phyloP scores from a whole-genome alignment of 2,797 vertebrate species.

The Carapus acus region DNA sequence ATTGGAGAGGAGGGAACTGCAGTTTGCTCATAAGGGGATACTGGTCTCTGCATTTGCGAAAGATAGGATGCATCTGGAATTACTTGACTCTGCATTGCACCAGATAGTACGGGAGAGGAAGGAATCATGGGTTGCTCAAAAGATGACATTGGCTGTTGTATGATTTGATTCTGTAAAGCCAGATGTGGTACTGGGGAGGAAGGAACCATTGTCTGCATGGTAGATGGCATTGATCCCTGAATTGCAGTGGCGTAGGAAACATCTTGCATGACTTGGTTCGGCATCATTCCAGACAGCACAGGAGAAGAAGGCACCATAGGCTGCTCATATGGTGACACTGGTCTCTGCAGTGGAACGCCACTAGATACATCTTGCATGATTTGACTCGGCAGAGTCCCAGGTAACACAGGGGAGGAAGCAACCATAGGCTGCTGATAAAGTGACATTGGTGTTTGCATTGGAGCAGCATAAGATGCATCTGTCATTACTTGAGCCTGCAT shows the following conservation, averaged over 20 bases:
- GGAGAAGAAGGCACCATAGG: slow-evolving; percentile 22
- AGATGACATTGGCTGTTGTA: slow-evolving; percentile 26
- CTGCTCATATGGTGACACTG: slow-evolving; percentile 26
- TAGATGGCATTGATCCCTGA: slow-evolving; percentile 17
- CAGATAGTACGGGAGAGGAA: slow-evolving; percentile 30
- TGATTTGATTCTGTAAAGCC: slow-evolving; percentile 55
- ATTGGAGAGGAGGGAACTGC: too few relatives aligned
- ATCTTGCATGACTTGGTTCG: slow-evolving; percentile 20
- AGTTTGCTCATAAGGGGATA: too few relatives aligned
- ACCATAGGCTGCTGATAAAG: slow-evolving; percentile 11
- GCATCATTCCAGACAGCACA: slow-evolving; percentile 21
- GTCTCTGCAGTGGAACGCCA: slow-evolving; percentile 6
- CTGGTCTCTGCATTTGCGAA: too few relatives aligned
- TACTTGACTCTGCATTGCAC: too few relatives aligned
- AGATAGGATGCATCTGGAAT: too few relatives aligned
- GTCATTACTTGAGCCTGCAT: slow-evolving; percentile 26
- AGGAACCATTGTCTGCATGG: slow-evolving; percentile 16
- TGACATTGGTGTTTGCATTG: slow-evolving; percentile 12
- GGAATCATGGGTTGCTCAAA: slow-evolving; percentile 22
- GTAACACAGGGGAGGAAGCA: slow-evolving; percentile 28
- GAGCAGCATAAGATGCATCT: slow-evolving; percentile 15
- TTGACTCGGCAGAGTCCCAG: slow-evolving; percentile 26
- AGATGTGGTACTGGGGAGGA: slow-evolving; percentile 48
- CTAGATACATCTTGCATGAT: slow-evolving; percentile 13
- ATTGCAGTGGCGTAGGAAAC: slow-evolving; percentile 10